Evolutionary conservation across 2,797 vertebrate species (phyloP), one percentile per base, ranked within the genome.

Genomic region (Peromyscus eremicus): DNA sequence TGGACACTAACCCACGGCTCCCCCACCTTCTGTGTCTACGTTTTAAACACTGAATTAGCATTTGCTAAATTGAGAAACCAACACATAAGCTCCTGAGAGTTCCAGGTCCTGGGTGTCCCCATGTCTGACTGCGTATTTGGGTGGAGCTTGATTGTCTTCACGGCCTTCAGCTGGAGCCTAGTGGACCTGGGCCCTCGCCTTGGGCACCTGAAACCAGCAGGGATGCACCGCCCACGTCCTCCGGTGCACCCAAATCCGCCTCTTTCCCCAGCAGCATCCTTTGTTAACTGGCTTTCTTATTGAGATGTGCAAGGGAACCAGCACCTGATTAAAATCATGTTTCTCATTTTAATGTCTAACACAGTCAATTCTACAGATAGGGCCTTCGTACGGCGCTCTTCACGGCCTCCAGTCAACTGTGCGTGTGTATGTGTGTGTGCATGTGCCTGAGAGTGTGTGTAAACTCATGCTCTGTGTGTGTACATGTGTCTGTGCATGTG

Each of bases 291-390:
- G n/a, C 43, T 70, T 82, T 68, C 70, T 73, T 88, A 79, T 25
- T 89, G 37, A 40, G 85, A 46, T 52, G 81, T 66, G 25, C 46
- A 94, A 91, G 77, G 76, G 43, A 94, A 94, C 66, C 82, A 46
- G 29, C 34, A 25, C 7, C 34, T 43, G 6, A 71, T 86, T 5
- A 14, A 66, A 10, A 84, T 62, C 76, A 46, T 32, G 21, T 19
- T 79, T 94, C 70, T 86, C 1, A 14, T 46, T 92, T 95, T 76
- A 21, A 80, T 84, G 94, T 89, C 62, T 84, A 40, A 77, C 29
- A 25, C 2, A 70, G 57, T 21, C 8, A n/a, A 10, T 86, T 70
- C 43, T 46, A 40, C 34, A 66, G 40, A 32, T 34, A 49, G 9
- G 43, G 32, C 5, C 17, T 10, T 43, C 3, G 46, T 2, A 23